These are phyloP conservation scores for Petrocephalus sullivani DNA, from an alignment of 2,797 vertebrate species.

Conservation along the genomic window DNA sequence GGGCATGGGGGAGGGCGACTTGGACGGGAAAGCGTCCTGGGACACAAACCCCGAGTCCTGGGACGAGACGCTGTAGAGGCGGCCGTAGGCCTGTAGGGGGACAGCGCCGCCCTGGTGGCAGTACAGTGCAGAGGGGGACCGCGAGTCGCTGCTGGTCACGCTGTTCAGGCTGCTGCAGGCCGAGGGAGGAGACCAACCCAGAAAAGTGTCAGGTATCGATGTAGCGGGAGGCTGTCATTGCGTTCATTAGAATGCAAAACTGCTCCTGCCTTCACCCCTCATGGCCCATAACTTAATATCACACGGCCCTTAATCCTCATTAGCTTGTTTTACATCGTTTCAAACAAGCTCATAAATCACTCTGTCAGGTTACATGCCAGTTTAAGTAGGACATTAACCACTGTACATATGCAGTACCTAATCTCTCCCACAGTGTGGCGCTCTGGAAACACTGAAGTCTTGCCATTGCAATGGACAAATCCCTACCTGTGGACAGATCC, in stretches of 20 bases:
- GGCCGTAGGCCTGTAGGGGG: slow-evolving; percentile 67
- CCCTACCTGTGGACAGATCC: neutral
- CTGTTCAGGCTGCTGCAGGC: slow-evolving; percentile 78
- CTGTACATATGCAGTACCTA: neutral
- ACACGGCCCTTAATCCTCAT: neutral
- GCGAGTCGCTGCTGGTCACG: slow-evolving; percentile 81
- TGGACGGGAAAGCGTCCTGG: slow-evolving; percentile 90
- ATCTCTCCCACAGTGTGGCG: slow-evolving; percentile 18
- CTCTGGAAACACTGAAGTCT: neutral
- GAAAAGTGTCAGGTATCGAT: neutral
- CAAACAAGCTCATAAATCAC: neutral
- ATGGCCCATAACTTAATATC: neutral
- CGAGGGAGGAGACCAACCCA: neutral
- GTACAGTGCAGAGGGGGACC: slow-evolving; percentile 85
- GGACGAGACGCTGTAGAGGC: slow-evolving; percentile 92
- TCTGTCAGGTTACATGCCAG: neutral
- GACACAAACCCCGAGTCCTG: slow-evolving; percentile 96
- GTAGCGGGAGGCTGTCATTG: neutral
- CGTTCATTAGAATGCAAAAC: neutral
- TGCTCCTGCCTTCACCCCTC: neutral
- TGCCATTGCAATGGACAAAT: neutral
- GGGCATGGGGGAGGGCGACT: slow-evolving; percentile 96
- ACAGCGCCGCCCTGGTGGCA: slow-evolving; percentile 88
- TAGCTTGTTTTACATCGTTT: neutral
- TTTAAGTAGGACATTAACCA: neutral